These are phyloP conservation scores for Phyllotreta striolata DNA, from an alignment of 2,888 invertebrate genomes.

Conservation along the genomic window DNA sequence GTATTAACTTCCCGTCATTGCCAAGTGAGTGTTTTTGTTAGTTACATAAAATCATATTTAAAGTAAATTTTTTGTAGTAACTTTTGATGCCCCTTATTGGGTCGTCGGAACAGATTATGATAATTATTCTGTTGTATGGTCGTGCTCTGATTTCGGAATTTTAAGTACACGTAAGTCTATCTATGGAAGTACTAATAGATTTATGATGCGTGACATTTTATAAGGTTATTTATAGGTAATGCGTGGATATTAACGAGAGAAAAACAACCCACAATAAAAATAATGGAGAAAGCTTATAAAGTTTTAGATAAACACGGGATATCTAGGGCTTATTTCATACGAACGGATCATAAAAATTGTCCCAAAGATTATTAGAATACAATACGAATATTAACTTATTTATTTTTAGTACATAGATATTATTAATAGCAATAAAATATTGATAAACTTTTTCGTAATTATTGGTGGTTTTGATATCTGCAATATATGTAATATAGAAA, in stretches of 20 bases:
- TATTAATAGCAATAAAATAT: too few relatives aligned
- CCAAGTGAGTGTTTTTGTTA: constrained; percentile 60
- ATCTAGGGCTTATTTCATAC: constrained; percentile 66
- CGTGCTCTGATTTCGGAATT: constrained; percentile 66
- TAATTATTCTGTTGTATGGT: constrained; percentile 69
- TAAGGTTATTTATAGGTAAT: constrained; percentile 55
- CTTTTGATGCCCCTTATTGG: constrained; percentile 68
- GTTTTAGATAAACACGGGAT: constrained; percentile 67
- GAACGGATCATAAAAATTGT: constrained; percentile 72
- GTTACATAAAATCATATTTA: neutral
- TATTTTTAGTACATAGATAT: too few relatives aligned
- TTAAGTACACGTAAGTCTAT: constrained; percentile 64
- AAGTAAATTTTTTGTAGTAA: constrained; percentile 54
- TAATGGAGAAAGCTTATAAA: constrained; percentile 68
- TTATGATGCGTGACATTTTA: neutral
- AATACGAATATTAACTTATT: neutral
- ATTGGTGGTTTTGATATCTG: too few relatives aligned
- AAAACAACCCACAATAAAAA: constrained; percentile 64
- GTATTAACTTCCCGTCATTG: constrained; percentile 69
- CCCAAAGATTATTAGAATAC: constrained; percentile 43
- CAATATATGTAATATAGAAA: too few relatives aligned
- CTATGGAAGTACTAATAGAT: constrained; percentile 25
- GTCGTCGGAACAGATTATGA: constrained; percentile 71
- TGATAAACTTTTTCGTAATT: too few relatives aligned
- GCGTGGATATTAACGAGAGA: constrained; percentile 73